A percentile compares a stretch with the other conserved stretches of the same genome.
Conservation (phyloP, 1,140 invertebrate species). For the Ladona fulva region DNA sequence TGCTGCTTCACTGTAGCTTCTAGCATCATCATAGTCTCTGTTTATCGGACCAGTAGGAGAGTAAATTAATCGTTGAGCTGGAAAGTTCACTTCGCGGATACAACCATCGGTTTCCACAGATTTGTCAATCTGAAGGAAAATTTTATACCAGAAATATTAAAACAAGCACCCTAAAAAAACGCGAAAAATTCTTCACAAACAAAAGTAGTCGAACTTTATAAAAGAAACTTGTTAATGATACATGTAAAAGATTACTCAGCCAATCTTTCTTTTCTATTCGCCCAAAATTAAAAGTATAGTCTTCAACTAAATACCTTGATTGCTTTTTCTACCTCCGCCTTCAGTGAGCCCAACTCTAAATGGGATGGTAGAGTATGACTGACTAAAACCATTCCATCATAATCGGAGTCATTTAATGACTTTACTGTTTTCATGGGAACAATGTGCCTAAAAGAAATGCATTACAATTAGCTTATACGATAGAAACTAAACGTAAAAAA, state of each 20-base stretch:
- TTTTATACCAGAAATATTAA: not conserved
- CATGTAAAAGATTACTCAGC: too few species aligned
- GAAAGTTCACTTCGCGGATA: not conserved
- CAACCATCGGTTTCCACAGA: not conserved
- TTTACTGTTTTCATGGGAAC: not conserved
- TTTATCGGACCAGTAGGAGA: conserved; percentile 68
- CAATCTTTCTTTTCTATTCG: too few species aligned
- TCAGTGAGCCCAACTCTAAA: not conserved
- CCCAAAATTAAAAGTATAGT: too few species aligned
- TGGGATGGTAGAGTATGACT: not conserved
- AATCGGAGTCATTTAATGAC: not conserved
- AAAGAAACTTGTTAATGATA: too few species aligned
- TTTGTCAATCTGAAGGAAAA: not conserved
- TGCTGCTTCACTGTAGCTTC: conserved; percentile 53
- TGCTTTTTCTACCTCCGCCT: not conserved
- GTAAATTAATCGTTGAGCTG: conserved; percentile 46
- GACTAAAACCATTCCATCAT: conserved; percentile 4
- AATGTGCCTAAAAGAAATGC: not conserved
- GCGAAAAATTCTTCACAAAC: too few species aligned
- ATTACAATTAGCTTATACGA: too few species aligned
- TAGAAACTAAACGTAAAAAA: too few species aligned
- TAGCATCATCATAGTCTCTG: conserved; percentile 72
- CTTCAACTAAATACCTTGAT: not conserved
- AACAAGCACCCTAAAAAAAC: not conserved
- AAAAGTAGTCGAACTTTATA: too few species aligned